Evolutionary conservation across 2,888 invertebrate genomes (phyloP).

Genomic region (Ophioninae sp.): DNA sequence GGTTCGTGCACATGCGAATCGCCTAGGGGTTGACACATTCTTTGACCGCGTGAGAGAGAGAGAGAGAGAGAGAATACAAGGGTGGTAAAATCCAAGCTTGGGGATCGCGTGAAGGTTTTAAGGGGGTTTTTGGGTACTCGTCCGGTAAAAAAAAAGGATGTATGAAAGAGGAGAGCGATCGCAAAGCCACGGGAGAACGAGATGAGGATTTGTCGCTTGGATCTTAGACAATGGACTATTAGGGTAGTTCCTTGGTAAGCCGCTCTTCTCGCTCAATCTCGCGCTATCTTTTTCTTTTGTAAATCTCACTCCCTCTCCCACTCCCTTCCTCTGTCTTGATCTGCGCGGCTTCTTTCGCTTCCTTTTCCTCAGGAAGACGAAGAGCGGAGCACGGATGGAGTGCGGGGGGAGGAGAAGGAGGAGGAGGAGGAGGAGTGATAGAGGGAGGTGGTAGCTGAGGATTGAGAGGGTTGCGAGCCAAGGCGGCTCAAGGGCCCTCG

Average conservation of each 20-base stretch:
- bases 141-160: constrained; percentile 29
- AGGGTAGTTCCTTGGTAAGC: constrained; percentile 77
- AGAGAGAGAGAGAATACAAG: not conserved
- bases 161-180: constrained; percentile 39
- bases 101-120: constrained; percentile 41
- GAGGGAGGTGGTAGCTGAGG: constrained; percentile 48
- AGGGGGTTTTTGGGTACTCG: constrained; percentile 21
- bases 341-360: constrained; percentile 28
- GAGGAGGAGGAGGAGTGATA: constrained; percentile 32
- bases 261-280: constrained; percentile 70
- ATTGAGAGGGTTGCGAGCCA: constrained; percentile 57
- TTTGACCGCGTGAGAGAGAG: not conserved
- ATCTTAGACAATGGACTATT: constrained; percentile 79
- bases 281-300: constrained; percentile 46
- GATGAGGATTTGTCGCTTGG: constrained; percentile 71
- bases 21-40: constrained; percentile 12
- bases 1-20: constrained; percentile 31
- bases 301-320: constrained; percentile 40
- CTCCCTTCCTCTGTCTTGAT: not conserved
- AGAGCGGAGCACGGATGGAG: constrained; percentile 51
- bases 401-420: constrained; percentile 7
- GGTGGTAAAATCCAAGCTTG: constrained; percentile 44
- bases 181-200: constrained; percentile 54
- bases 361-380: constrained; percentile 26
- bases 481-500: constrained; percentile 62